phyloP scores from a whole-genome alignment of 2,888 invertebrate genomes.

The Drosophila fulvimacula region DNA sequence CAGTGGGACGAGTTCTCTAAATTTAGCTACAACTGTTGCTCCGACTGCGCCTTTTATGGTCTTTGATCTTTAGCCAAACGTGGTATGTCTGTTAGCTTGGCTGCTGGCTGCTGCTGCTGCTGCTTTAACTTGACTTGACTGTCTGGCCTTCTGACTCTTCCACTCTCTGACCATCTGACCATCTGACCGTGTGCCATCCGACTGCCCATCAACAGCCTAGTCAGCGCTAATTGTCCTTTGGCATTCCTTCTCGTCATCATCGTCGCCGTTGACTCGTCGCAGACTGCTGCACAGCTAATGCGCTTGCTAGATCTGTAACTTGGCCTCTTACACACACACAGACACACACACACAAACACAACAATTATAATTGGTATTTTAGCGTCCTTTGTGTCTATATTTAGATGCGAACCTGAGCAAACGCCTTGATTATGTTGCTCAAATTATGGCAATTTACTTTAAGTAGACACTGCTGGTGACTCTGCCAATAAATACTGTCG shows the following conservation, averaged over 20 bases:
- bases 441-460: conserved; percentile 74
- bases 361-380: conserved; percentile 74
- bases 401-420: conserved; percentile 58
- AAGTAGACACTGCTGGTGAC: conserved; percentile 55
- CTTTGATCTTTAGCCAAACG: conserved; percentile 66
- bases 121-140: conserved; percentile 15
- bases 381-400: conserved; percentile 74
- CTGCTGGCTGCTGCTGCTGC: conserved; percentile 2
- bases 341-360: conserved; percentile 25
- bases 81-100: conserved; percentile 19
- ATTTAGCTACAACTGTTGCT: conserved; percentile 70
- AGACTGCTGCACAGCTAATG: conserved; percentile 49
- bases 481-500: conserved; percentile 23
- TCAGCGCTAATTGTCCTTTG: conserved; percentile 74
- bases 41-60: conserved; percentile 68
- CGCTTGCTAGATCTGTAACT: conserved; percentile 51
- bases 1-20: conserved; percentile 61
- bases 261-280: conserved; percentile 29
- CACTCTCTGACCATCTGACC: neutral
- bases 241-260: conserved; percentile 71
- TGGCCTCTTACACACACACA: conserved; percentile 21
- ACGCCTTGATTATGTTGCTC: conserved; percentile 70
- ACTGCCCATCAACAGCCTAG: conserved; percentile 49
- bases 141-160: conserved; percentile 6
- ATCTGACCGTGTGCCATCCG: conserved; percentile 1